Evolutionary conservation across 2,888 invertebrate species (phyloP).

Genomic region (Aspidiotus destructor): DNA sequence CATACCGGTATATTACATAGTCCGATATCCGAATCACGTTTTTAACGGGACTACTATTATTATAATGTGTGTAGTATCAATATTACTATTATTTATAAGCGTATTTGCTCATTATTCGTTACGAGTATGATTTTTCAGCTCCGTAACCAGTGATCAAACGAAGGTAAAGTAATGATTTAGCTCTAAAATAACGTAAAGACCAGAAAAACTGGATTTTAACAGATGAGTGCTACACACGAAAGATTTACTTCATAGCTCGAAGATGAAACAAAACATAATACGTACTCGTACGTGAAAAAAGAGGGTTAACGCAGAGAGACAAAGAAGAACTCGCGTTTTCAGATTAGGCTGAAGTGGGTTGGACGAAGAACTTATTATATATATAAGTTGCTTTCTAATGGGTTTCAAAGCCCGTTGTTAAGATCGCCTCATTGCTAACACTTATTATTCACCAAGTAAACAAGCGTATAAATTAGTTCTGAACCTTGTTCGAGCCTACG

Average conservation of each 20-base stretch:
- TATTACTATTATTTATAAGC: too few species aligned
- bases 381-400: slow-evolving; percentile 29
- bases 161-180: slow-evolving; percentile 10
- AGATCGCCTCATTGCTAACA: slow-evolving; percentile 31
- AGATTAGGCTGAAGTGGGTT: slow-evolving; percentile 30
- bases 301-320: not conserved
- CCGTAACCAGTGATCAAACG: not conserved
- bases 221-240: slow-evolving; percentile 11
- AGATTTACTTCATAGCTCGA: slow-evolving; percentile 20
- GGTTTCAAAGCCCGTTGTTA: slow-evolving; percentile 29
- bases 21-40: too few species aligned
- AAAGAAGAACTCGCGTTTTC: slow-evolving; percentile 18
- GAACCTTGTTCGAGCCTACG: slow-evolving; percentile 28
- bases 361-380: slow-evolving; percentile 24
- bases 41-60: too few species aligned
- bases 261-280: slow-evolving; percentile 3
- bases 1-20: too few species aligned
- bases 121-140: too few species aligned
- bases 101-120: too few species aligned
- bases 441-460: slow-evolving; percentile 32
- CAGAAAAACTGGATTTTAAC: slow-evolving; percentile 28
- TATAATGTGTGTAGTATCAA: too few species aligned
- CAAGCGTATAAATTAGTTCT: slow-evolving; percentile 32
- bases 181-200: slow-evolving; percentile 19
- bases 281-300: not conserved